phyloP scores from a whole-genome alignment of 2,113 vertebrate genomes.

The Notechis scutatus region DNA sequence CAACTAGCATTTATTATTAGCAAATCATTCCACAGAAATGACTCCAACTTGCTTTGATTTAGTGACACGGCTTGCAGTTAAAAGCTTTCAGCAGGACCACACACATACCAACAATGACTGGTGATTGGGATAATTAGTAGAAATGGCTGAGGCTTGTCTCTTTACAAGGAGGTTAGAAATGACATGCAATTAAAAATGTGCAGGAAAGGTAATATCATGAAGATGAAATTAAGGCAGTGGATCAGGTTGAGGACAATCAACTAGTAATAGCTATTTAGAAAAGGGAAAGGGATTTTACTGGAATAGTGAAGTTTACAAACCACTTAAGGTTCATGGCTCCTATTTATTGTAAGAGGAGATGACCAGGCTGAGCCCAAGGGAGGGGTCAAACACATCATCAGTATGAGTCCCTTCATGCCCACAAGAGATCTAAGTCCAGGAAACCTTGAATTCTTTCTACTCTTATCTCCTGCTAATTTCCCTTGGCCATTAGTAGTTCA shows the following conservation, averaged over 20 bases:
- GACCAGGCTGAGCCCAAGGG: not conserved
- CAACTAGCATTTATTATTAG: slow-evolving; percentile 67
- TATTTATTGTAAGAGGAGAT: not conserved
- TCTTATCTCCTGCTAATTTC: not conserved
- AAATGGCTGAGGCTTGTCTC: slow-evolving; percentile 68
- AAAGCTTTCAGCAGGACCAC: slow-evolving; percentile 72
- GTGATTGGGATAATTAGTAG: slow-evolving; percentile 74
- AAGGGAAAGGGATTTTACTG: not conserved
- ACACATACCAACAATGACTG: slow-evolving; percentile 60
- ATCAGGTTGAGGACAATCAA: slow-evolving; percentile 42
- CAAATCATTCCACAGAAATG: slow-evolving; percentile 52
- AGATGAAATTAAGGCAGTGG: slow-evolving; percentile 32
- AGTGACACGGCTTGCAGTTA: slow-evolving; percentile 64
- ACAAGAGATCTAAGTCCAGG: not conserved
- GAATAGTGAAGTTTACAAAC: not conserved
- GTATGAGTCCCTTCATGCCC: not conserved
- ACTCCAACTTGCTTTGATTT: slow-evolving; percentile 69
- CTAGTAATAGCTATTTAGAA: not conserved
- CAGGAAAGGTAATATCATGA: slow-evolving; percentile 48
- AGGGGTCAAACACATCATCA: not conserved
- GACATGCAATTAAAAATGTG: slow-evolving; percentile 73
- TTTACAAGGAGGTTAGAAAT: slow-evolving; percentile 67
- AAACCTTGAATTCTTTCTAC: not conserved
- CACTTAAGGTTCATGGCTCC: not conserved
- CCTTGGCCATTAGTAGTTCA: not conserved